Evolutionary conservation across 1,140 invertebrate genomes (phyloP), one percentile per base, ranked within the genome.

Genomic region (Megalonaias nervosa): DNA sequence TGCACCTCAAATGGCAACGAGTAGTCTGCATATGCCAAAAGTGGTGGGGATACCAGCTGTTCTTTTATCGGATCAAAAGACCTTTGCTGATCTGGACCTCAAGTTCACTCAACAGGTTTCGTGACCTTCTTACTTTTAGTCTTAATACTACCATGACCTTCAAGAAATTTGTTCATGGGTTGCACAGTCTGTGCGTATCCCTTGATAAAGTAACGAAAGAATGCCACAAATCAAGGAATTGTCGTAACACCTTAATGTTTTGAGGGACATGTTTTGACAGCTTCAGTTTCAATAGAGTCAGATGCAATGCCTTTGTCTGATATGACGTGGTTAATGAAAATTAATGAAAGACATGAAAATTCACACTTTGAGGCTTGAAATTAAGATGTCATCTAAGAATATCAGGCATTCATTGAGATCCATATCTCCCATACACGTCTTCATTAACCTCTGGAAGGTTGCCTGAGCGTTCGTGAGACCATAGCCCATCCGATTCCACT

Each of bases 31-130:
- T 31, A 31, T 31, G 26, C 2, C 26, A 31, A 31, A 31, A 31
- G 2, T 3, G 26, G 26, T 31, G 26, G 26, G 4, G 26, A 31
- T 31, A 31, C 26, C 2, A 31, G 4, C 2, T 31, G 26, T 31
- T 31, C 1, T 31, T 31, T 31, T 74, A 31, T 31, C 1, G 26
- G 26, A 31, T 31, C 26, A 31, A 31, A 31, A 31, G 26, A 31
- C 26, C 26, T 31, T 31, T 31, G 26, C 4, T 31, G 26, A 71
- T 71, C 31, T 69, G 71, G 57, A 71, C 64, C 23, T 62, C 3
- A 6, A 77, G 68, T 56, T 16, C 26, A 17, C 59, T 59, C 66
- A 65, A 31, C 55, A 57, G 62, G n/a, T 77, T 77, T 23, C 68
- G 56, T 11, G 67, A 55, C 3, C 67, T 58, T 15, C 57, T 58